phyloP scores from a whole-genome alignment of 2,888 invertebrate genomes.

The Lepidocyrtinus sp. region DNA sequence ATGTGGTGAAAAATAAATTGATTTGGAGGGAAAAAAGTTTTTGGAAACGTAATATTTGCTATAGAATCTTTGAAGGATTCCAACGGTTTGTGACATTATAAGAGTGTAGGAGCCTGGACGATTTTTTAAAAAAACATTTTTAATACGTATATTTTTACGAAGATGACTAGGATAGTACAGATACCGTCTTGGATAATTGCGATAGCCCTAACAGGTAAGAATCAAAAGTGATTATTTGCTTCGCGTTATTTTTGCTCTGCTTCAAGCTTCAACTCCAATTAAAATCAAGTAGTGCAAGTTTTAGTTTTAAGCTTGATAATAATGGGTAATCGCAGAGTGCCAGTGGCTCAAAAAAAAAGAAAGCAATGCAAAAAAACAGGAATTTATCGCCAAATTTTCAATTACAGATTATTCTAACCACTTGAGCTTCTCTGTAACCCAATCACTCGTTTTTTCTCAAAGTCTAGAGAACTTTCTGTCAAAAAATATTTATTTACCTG shows the following conservation, averaged over 20 bases:
- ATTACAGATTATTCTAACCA: no score
- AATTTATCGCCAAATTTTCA: no score
- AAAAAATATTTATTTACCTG: no score
- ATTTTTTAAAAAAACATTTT: neutral
- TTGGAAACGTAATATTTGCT: neutral
- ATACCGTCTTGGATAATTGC: slow-evolving; percentile 46
- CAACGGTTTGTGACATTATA: neutral
- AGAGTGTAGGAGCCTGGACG: neutral
- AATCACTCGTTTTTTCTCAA: no score
- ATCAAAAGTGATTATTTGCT: no score
- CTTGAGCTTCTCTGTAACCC: no score
- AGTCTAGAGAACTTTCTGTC: no score
- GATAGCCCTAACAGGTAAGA: slow-evolving; percentile 51
- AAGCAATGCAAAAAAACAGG: neutral
- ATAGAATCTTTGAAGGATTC: neutral
- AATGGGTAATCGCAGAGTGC: neutral
- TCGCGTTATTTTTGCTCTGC: no score
- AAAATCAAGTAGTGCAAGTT: no score
- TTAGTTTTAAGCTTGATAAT: no score
- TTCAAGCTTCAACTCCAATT: no score
- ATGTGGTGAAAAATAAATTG: neutral
- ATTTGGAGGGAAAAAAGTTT: no score
- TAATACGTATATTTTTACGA: slow-evolving; percentile 17
- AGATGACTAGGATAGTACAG: slow-evolving; percentile 50
- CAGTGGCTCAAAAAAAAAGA: neutral